Conservation (phyloP, 2,888 invertebrate species). For the Drosophila monieri region DNA sequence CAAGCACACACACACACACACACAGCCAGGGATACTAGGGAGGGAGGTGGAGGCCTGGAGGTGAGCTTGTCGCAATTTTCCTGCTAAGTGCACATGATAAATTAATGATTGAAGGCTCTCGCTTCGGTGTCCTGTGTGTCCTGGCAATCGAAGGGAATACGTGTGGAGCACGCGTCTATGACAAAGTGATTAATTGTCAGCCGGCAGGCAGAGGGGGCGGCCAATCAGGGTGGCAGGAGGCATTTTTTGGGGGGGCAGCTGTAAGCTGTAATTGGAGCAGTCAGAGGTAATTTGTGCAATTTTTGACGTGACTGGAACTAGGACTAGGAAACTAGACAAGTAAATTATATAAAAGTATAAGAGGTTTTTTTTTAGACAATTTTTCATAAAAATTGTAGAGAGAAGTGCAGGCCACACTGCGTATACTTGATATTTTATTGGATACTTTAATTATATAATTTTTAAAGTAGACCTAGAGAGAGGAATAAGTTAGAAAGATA, state of each 20-base stretch:
- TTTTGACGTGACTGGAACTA: slow-evolving; percentile 30
- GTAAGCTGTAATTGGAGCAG: slow-evolving; percentile 33
- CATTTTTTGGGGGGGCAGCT: neutral
- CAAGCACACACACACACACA: slow-evolving; percentile 27
- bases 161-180: slow-evolving; percentile 43
- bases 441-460: too few relatives aligned
- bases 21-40: slow-evolving; percentile 1
- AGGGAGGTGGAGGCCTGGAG: too few relatives aligned
- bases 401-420: neutral
- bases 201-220: slow-evolving; percentile 9
- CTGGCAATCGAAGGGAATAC: slow-evolving; percentile 18
- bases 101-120: slow-evolving; percentile 64
- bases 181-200: slow-evolving; percentile 71
- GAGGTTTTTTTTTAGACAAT: neutral
- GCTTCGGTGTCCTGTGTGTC: neutral
- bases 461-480: too few relatives aligned
- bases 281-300: slow-evolving; percentile 36
- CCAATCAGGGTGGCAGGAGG: neutral
- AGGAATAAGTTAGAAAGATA: too few relatives aligned
- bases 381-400: slow-evolving; percentile 5
- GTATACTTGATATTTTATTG: slow-evolving; percentile 2
- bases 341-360: neutral
- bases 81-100: slow-evolving; percentile 75
- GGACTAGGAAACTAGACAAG: slow-evolving; percentile 14
- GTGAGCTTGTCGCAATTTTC: slow-evolving; percentile 67